Conservation (phyloP, 2,888 invertebrate species). For the Phortica magna region DNA sequence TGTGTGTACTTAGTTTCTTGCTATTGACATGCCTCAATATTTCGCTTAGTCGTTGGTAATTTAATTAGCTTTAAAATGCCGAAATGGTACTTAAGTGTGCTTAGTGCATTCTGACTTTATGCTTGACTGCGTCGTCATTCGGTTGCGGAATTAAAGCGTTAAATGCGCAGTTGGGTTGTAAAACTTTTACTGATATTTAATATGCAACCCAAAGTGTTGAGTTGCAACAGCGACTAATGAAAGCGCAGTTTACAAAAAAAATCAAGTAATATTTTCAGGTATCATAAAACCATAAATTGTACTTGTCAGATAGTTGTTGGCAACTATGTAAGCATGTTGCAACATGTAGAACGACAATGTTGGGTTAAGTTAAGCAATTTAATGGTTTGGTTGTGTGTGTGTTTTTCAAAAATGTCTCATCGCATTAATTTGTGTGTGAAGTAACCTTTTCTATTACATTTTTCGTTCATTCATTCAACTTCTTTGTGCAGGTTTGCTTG, state of each 20-base stretch:
- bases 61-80: not conserved
- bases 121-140: not conserved
- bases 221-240: not conserved
- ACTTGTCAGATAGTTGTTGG: no score
- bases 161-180: slow-evolving; percentile 7
- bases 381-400: no score
- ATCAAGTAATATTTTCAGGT: not conserved
- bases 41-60: not conserved
- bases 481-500: not conserved
- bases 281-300: not conserved
- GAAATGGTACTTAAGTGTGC: not conserved
- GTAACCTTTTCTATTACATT: no score
- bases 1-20: no score
- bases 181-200: slow-evolving; percentile 22
- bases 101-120: not conserved
- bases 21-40: no score
- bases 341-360: not conserved
- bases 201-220: slow-evolving; percentile 17
- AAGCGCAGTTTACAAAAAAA: not conserved
- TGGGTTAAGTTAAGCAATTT: not conserved
- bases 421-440: no score
- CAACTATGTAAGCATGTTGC: not conserved
- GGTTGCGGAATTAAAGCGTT: slow-evolving; percentile 1
- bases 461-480: no score
- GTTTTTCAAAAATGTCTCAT: no score